Percentiles rank a stretch among this genome's conserved stretches.
Conservation (phyloP, 2,797 vertebrate genomes). For the Propithecus perrieri region DNA sequence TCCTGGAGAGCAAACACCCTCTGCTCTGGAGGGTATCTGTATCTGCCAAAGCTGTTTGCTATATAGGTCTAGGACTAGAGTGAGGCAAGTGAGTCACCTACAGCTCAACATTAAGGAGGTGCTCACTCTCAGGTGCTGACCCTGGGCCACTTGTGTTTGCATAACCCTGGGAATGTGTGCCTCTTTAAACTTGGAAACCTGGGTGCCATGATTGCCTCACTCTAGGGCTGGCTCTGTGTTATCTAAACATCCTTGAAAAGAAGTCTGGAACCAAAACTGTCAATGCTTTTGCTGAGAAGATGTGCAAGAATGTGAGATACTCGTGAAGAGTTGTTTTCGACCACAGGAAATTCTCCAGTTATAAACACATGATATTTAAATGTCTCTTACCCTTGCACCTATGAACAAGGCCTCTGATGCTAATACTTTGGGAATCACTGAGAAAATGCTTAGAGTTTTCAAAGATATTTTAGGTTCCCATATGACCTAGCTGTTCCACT, state of each 20-base stretch:
- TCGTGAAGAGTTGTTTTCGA: not conserved
- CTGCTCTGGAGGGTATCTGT: not conserved
- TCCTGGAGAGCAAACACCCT: not conserved
- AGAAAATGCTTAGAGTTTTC: constrained; percentile 28
- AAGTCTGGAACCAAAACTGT: not conserved
- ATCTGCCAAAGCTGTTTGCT: not conserved
- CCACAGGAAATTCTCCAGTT: not conserved
- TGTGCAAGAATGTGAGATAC: not conserved
- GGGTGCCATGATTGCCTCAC: not conserved
- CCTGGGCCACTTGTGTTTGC: not conserved
- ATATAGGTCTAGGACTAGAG: not conserved
- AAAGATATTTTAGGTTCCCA: not conserved
- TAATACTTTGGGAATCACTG: not conserved
- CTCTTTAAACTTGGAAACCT: not conserved
- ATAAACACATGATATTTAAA: not conserved
- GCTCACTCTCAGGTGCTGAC: not conserved
- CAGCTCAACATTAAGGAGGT: not conserved
- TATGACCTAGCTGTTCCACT: not conserved
- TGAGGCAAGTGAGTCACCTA: not conserved
- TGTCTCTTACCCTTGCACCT: not conserved
- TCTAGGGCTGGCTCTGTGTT: not conserved
- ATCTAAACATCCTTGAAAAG: not conserved
- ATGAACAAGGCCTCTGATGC: not conserved
- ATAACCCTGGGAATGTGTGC: not conserved
- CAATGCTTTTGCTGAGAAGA: not conserved